Evolutionary conservation across 2,888 invertebrate species (phyloP).

Genomic region (Cecidostiba fungosa): DNA sequence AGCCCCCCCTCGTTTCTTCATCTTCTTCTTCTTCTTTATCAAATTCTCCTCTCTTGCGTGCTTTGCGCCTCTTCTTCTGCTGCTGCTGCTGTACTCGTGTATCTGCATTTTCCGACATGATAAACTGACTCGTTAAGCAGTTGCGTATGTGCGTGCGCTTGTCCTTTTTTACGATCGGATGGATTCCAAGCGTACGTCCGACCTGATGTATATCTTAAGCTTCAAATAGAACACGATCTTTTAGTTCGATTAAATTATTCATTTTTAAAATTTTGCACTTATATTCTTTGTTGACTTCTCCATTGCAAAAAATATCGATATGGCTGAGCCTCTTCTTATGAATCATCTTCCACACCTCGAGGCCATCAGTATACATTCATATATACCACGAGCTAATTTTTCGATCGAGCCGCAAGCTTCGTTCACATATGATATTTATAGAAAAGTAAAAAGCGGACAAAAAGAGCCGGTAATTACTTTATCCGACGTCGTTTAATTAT

Average conservation of each 20-base stretch:
- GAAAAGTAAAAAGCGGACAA: not conserved
- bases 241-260: too few species aligned
- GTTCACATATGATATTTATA: not conserved
- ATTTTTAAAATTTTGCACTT: too few species aligned
- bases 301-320: too few species aligned
- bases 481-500: conserved; percentile 29
- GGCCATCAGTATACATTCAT: not conserved
- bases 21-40: conserved; percentile 23
- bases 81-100: not conserved
- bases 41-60: not conserved
- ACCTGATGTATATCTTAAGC: not conserved
- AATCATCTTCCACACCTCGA: not conserved
- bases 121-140: conserved; percentile 6
- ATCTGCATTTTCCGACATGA: conserved; percentile 8
- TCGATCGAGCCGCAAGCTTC: not conserved
- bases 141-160: not conserved
- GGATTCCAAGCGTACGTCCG: not conserved
- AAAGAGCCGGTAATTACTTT: not conserved
- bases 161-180: not conserved
- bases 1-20: not conserved
- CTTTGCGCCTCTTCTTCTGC: not conserved
- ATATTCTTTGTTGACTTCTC: too few species aligned
- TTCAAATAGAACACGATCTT: not conserved
- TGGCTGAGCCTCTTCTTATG: not conserved
- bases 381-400: not conserved